These are phyloP conservation scores for Sclerurus mexicanus DNA, from an alignment of 2,113 vertebrate genomes.

Conservation along the genomic window DNA sequence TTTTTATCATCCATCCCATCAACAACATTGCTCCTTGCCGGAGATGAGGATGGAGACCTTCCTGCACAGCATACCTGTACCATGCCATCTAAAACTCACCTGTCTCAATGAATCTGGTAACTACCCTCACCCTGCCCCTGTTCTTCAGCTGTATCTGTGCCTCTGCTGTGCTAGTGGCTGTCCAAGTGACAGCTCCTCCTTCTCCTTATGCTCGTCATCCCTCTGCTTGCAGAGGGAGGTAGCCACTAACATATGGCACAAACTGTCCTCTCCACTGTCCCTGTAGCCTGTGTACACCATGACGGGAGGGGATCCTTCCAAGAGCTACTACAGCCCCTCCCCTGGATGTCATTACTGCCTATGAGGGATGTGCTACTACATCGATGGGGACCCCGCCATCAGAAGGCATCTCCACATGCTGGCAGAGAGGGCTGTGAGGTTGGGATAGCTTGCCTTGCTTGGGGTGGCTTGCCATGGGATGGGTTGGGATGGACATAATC, in stretches of 20 bases:
- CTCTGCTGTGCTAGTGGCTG: background rate
- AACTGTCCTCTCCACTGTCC: background rate
- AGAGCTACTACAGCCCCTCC: background rate
- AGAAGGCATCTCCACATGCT: background rate
- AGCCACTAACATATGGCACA: too few species aligned
- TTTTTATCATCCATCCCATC: too few species aligned
- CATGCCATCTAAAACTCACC: background rate
- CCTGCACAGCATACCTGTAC: background rate
- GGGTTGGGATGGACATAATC: background rate
- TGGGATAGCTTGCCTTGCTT: background rate
- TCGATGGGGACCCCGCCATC: background rate
- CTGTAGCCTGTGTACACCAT: background rate
- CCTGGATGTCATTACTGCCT: background rate
- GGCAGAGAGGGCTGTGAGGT: background rate
- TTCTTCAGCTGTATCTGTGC: background rate
- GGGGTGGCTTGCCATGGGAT: background rate
- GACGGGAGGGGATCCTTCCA: background rate
- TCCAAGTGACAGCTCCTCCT: background rate
- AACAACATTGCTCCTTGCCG: slow-evolving; percentile 23
- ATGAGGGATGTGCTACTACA: background rate
- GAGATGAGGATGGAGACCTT: slow-evolving; percentile 27
- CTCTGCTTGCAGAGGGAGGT: background rate
- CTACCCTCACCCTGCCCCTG: background rate
- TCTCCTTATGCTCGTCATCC: background rate
- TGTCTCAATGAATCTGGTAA: background rate